Percentiles rank a stretch among this genome's conserved stretches.
These are phyloP conservation scores for Cercopithecus diana DNA, from an alignment of 2,797 vertebrate species.

Conservation along the genomic window DNA sequence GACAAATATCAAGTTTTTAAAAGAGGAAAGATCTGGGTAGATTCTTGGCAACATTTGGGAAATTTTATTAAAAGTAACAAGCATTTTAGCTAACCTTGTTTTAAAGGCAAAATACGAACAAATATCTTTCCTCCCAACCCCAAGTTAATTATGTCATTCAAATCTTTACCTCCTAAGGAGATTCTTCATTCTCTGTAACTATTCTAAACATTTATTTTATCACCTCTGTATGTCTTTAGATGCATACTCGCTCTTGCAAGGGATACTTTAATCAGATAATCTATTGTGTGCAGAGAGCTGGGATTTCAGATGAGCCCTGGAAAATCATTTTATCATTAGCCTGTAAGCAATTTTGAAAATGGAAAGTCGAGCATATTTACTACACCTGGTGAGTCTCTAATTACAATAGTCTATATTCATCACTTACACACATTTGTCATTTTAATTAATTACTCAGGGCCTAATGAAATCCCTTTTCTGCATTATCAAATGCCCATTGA, in stretches of 20 bases:
- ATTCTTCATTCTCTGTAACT: constrained; percentile 21
- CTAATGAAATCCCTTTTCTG: constrained; percentile 35
- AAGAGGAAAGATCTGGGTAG: neutral
- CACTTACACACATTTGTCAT: constrained; percentile 70
- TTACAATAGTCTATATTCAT: constrained; percentile 63
- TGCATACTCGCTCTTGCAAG: neutral
- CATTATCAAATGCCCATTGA: constrained; percentile 57
- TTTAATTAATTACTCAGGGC: constrained; percentile 75
- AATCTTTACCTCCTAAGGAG: constrained; percentile 17
- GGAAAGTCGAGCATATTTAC: constrained; percentile 58
- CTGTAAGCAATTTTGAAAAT: constrained; percentile 62
- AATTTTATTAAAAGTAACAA: neutral
- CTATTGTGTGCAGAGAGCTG: constrained; percentile 36
- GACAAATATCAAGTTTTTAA: constrained; percentile 41
- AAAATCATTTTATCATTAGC: constrained; percentile 43
- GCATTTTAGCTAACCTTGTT: constrained; percentile 44
- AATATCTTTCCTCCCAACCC: neutral
- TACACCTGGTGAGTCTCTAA: constrained; percentile 72
- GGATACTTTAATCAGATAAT: constrained; percentile 49
- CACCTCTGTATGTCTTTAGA: constrained; percentile 12
- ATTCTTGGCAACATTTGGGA: constrained; percentile 31
- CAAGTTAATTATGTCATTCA: constrained; percentile 21
- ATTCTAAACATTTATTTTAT: constrained; percentile 43
- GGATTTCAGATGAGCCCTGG: constrained; percentile 45
- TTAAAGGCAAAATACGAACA: constrained; percentile 48